Evolutionary conservation across 1,140 invertebrate genomes (phyloP).

Genomic region (Plodia interpunctella): DNA sequence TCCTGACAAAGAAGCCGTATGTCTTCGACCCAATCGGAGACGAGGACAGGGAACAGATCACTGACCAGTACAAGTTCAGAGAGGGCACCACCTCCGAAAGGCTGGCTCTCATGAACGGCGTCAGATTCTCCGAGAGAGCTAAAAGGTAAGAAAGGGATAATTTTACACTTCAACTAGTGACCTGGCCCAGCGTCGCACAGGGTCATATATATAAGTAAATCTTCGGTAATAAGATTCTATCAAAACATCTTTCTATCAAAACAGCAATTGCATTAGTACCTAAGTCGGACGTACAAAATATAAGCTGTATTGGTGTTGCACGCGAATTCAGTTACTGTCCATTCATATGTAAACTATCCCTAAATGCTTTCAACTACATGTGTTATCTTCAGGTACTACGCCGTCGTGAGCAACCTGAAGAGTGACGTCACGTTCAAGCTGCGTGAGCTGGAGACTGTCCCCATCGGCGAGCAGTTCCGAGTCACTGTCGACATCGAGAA

Average conservation of each 20-base stretch:
- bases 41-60: constrained; percentile 84
- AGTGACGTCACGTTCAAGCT: constrained; percentile 85
- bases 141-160: constrained; percentile 79
- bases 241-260: no score
- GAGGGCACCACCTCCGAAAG: constrained; percentile 84
- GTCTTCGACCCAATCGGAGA: constrained; percentile 84
- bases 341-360: no score
- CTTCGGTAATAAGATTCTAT: no score
- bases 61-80: constrained; percentile 83
- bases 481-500: constrained; percentile 83
- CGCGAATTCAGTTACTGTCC: no score
- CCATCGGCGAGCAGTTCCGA: constrained; percentile 82
- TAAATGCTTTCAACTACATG: neutral
- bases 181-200: no score
- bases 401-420: constrained; percentile 73
- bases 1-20: constrained; percentile 87
- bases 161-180: no score
- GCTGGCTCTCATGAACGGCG: constrained; percentile 82
- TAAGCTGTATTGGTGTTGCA: no score
- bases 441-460: constrained; percentile 81
- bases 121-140: constrained; percentile 79
- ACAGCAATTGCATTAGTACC: no score
- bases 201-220: no score
- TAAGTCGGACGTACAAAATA: no score
- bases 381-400: constrained; percentile 75